Evolutionary conservation across 2,888 invertebrate species (phyloP).

Genomic region (Abscondita cerata): DNA sequence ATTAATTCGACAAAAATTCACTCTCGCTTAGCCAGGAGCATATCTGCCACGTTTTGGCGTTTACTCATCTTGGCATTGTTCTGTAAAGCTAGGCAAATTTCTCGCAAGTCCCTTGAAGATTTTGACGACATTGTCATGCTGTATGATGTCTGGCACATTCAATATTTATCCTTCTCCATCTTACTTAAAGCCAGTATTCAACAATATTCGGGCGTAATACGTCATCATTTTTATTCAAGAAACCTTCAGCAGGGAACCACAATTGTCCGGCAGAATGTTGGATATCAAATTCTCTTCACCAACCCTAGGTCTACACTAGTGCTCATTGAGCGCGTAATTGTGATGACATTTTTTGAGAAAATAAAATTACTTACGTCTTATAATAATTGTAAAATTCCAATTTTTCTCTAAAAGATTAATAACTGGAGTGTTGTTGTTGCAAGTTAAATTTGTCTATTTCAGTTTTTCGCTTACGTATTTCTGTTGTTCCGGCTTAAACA

Average conservation of each 20-base stretch:
- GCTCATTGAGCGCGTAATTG: slow-evolving; percentile 92
- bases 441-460: slow-evolving; percentile 85
- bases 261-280: slow-evolving; percentile 96
- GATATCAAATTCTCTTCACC: slow-evolving; percentile 73
- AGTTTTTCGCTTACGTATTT: slow-evolving; percentile 94
- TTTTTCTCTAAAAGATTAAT: slow-evolving; percentile 95
- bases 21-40: too few species aligned
- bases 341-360: slow-evolving; percentile 99
- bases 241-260: slow-evolving; percentile 94
- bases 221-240: slow-evolving; percentile 95
- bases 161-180: too few species aligned
- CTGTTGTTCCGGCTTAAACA: slow-evolving; percentile 95
- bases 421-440: slow-evolving; percentile 80
- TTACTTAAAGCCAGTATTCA: slow-evolving; percentile 87
- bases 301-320: slow-evolving; percentile 89
- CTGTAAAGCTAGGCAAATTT: too few species aligned
- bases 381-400: slow-evolving; percentile 92
- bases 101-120: too few species aligned
- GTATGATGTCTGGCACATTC: too few species aligned
- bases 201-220: slow-evolving; percentile 90
- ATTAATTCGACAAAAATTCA: too few species aligned
- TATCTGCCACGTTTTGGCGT: too few species aligned
- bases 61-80: too few species aligned
- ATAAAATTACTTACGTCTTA: slow-evolving; percentile 98
- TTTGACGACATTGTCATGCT: too few species aligned